Evolutionary conservation across 1,140 invertebrate species (phyloP).

Genomic region (Ridgeia piscesae): DNA sequence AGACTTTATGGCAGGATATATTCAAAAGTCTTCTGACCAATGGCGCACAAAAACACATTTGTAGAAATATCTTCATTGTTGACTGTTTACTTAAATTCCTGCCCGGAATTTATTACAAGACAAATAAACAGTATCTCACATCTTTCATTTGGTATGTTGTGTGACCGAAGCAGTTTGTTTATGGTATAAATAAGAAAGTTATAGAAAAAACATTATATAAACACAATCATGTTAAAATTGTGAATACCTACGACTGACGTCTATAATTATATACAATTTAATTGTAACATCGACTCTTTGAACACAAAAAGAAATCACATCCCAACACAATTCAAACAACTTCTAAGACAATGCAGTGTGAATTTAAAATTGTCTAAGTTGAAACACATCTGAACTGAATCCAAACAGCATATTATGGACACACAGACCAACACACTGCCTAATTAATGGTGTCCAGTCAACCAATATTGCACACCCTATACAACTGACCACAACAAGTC

Average conservation of each 20-base stretch:
- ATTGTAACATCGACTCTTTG: neutral
- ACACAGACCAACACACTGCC: neutral
- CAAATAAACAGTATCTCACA: neutral
- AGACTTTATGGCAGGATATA: too few relatives aligned
- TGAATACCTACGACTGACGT: neutral
- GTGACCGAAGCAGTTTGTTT: neutral
- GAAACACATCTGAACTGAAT: neutral
- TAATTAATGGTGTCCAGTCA: neutral
- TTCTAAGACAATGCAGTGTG: neutral
- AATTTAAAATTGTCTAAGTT: neutral
- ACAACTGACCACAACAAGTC: neutral
- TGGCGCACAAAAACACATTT: neutral
- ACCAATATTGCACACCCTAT: neutral
- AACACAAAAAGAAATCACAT: neutral
- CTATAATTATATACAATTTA: neutral
- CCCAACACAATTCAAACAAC: neutral
- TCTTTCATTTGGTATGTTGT: neutral
- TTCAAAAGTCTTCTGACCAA: too few relatives aligned
- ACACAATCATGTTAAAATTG: neutral
- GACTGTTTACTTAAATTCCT: neutral
- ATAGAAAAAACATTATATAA: neutral
- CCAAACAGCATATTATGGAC: neutral
- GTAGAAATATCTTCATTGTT: neutral
- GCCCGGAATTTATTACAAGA: neutral
- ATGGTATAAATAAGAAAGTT: neutral